Percentiles rank a stretch among this genome's conserved stretches.
Evolutionary conservation across 2,888 invertebrate species (phyloP).

Genomic region (Rhingia campestris): DNA sequence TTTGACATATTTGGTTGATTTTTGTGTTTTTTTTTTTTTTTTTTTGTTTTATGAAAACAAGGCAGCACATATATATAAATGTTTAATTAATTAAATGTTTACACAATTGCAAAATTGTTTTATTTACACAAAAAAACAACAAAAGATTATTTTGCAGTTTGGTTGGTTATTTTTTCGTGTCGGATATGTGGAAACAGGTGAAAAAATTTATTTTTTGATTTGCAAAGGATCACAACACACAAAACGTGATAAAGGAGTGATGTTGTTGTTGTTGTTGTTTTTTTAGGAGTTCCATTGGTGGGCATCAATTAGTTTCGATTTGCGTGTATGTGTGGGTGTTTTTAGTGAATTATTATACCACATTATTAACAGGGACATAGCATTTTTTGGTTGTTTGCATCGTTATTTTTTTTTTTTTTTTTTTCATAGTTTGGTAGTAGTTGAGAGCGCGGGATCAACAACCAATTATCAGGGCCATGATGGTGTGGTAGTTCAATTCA

Average conservation of each 20-base stretch:
- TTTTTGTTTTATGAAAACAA: slow-evolving; percentile 58
- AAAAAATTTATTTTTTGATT: slow-evolving; percentile 46
- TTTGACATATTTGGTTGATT: slow-evolving; percentile 59
- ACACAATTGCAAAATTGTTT: slow-evolving; percentile 54
- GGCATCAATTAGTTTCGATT: slow-evolving; percentile 52
- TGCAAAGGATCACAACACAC: slow-evolving; percentile 57
- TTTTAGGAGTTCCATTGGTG: slow-evolving; percentile 71
- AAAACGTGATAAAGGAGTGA: slow-evolving; percentile 59
- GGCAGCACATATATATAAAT: slow-evolving; percentile 68
- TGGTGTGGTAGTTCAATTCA: slow-evolving; percentile 83
- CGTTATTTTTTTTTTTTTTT: slow-evolving; percentile 37
- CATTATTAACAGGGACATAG: slow-evolving; percentile 52
- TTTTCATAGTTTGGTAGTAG: slow-evolving; percentile 56
- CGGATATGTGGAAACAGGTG: slow-evolving; percentile 18
- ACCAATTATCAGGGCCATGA: slow-evolving; percentile 79
- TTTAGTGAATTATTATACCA: slow-evolving; percentile 66
- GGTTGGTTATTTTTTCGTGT: slow-evolving; percentile 52
- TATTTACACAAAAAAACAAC: slow-evolving; percentile 49
- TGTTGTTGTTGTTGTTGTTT: slow-evolving; percentile 70
- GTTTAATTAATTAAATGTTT: slow-evolving; percentile 62
- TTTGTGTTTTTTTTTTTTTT: slow-evolving; percentile 45
- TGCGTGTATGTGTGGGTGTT: slow-evolving; percentile 58
- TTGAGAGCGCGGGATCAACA: slow-evolving; percentile 72
- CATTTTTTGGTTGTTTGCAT: slow-evolving; percentile 45
- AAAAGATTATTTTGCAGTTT: slow-evolving; percentile 29